Conservation (phyloP, 2,888 invertebrate genomes). For the Tridacna crocea region DNA sequence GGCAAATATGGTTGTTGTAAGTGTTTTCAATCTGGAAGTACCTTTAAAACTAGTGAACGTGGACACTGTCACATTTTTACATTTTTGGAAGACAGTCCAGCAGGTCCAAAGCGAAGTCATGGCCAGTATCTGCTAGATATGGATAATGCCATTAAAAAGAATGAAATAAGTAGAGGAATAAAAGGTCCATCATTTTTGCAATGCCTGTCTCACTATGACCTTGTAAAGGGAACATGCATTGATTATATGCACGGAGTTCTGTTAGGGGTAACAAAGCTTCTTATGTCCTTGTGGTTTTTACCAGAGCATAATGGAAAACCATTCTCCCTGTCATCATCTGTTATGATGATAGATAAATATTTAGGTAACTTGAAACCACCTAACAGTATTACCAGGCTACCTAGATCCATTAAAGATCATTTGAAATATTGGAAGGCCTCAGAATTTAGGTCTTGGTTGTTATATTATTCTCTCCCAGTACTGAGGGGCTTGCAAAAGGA, state of each 20-base stretch:
- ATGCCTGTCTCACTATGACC: conserved; percentile 29
- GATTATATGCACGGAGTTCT: conserved; percentile 66
- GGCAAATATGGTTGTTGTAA: conserved; percentile 48
- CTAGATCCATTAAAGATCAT: conserved; percentile 46
- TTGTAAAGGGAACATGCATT: conserved; percentile 37
- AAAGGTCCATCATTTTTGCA: conserved; percentile 60
- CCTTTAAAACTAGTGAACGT: conserved; percentile 45
- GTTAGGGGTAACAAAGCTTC: conserved; percentile 49
- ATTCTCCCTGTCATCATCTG: conserved; percentile 22
- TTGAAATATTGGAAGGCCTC: conserved; percentile 65
- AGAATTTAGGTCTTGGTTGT: conserved; percentile 58
- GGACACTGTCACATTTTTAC: conserved; percentile 52
- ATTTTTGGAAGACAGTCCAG: conserved; percentile 26
- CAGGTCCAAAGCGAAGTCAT: conserved; percentile 20
- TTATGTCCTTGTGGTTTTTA: conserved; percentile 48
- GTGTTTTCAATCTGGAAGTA: conserved; percentile 47
- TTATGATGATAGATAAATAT: conserved; percentile 45
- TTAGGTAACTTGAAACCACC: conserved; percentile 52
- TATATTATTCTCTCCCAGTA: conserved; percentile 54
- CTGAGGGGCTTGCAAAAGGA: conserved; percentile 33
- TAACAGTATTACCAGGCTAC: conserved; percentile 44
- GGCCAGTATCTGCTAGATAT: conserved; percentile 33
- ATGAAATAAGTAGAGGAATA: conserved; percentile 37
- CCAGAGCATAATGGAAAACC: conserved; percentile 10
- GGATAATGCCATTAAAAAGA: conserved; percentile 26